Conservation (phyloP, 2,797 vertebrate species). For the Sciurus vulgaris region DNA sequence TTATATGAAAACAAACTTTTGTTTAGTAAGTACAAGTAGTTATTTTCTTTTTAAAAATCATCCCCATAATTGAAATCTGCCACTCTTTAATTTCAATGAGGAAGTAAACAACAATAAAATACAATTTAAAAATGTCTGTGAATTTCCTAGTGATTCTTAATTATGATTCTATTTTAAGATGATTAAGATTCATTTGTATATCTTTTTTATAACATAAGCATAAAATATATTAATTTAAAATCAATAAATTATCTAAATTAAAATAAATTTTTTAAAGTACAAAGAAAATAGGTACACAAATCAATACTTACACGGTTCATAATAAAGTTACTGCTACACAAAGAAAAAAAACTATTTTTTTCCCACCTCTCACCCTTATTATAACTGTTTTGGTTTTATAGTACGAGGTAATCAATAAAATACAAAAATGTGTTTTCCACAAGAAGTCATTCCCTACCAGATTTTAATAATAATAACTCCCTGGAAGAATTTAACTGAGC, state of each 20-base stretch:
- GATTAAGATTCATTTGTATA: not conserved
- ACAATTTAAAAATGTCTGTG: not conserved
- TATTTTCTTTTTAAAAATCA: not conserved
- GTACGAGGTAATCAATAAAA: not conserved
- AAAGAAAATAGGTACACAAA: not conserved
- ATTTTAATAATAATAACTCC: not conserved
- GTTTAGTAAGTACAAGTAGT: not conserved
- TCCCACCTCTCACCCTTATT: not conserved
- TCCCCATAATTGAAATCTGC: not conserved
- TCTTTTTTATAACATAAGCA: not conserved
- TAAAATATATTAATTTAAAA: not conserved
- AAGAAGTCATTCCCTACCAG: not conserved
- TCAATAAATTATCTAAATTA: not conserved
- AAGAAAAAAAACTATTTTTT: not conserved
- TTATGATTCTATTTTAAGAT: not conserved
- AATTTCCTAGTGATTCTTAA: not conserved
- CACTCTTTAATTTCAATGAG: not conserved
- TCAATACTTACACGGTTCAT: not conserved
- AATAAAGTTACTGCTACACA: not conserved
- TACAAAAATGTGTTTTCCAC: not conserved
- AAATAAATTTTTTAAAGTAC: not conserved
- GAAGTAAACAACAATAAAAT: not conserved
- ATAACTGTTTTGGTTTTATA: not conserved
- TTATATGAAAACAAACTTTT: not conserved
- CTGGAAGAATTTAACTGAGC: not conserved